Evolutionary conservation across 2,113 vertebrate genomes (phyloP).

Genomic region (Colistium nudipinnis): DNA sequence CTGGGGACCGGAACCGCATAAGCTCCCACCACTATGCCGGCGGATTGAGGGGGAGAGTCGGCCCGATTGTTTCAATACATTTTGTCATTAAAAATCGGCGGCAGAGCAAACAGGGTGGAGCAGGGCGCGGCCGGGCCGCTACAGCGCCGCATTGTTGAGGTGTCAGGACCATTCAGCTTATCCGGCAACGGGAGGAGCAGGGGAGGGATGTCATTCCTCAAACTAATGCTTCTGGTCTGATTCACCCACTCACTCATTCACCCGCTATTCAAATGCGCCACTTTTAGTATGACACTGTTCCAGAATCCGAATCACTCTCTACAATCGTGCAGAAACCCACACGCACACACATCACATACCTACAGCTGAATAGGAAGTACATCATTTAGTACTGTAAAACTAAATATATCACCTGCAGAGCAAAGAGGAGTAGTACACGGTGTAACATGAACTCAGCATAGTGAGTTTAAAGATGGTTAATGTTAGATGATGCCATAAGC

Average conservation of each 20-base stretch:
- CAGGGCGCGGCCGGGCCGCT: slow-evolving; percentile 81
- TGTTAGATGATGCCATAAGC: neutral
- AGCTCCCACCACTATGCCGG: slow-evolving; percentile 89
- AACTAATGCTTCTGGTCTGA: slow-evolving; percentile 87
- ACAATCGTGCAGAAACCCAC: neutral
- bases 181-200: slow-evolving; percentile 62
- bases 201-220: slow-evolving; percentile 85
- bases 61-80: slow-evolving; percentile 93
- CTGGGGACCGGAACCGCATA: slow-evolving; percentile 91
- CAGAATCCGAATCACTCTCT: too few species aligned
- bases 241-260: slow-evolving; percentile 74
- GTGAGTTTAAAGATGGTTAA: slow-evolving; percentile 8
- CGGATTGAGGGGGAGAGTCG: slow-evolving; percentile 89
- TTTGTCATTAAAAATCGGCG: slow-evolving; percentile 90
- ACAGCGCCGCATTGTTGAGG: slow-evolving; percentile 87
- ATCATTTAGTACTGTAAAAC: neutral
- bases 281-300: slow-evolving; percentile 12
- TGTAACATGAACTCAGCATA: neutral
- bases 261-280: too few species aligned
- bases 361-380: slow-evolving; percentile 1
- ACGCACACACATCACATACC: neutral
- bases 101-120: slow-evolving; percentile 88
- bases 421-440: neutral
- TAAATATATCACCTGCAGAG: neutral
- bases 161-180: slow-evolving; percentile 90